Conservation (phyloP, 2,113 vertebrate genomes). For the Tupaia tana region DNA sequence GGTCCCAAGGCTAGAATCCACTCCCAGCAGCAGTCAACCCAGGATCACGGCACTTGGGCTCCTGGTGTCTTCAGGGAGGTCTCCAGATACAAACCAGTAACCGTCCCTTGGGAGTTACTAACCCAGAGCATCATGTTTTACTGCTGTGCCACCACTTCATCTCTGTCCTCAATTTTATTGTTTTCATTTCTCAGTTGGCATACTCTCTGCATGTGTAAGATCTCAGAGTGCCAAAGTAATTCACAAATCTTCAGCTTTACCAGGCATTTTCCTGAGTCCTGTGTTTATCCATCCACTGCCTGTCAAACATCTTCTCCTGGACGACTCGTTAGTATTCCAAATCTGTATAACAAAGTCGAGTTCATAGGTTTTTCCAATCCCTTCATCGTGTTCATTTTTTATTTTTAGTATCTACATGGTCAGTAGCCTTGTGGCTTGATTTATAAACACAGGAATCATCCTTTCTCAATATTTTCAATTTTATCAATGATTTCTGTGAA, state of each 20-base stretch:
- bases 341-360: background rate
- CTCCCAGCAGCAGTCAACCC: no score
- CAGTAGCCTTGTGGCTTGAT: background rate
- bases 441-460: background rate
- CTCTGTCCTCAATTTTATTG: background rate
- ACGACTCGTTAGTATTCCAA: background rate
- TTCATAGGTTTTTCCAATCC: background rate
- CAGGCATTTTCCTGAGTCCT: background rate
- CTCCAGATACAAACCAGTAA: no score
- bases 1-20: no score
- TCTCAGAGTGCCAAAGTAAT: background rate
- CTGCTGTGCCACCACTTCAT: no score
- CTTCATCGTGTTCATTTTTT: background rate
- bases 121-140: no score
- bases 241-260: background rate
- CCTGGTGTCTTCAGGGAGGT: no score
- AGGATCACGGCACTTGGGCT: no score
- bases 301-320: background rate
- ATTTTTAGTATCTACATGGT: no score
- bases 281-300: background rate
- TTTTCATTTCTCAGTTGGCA: background rate
- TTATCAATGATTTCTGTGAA: background rate
- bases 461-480: background rate
- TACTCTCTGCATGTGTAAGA: background rate
- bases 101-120: no score